Evolutionary conservation across 2,113 vertebrate genomes (phyloP).

Genomic region (Panthera tigris): DNA sequence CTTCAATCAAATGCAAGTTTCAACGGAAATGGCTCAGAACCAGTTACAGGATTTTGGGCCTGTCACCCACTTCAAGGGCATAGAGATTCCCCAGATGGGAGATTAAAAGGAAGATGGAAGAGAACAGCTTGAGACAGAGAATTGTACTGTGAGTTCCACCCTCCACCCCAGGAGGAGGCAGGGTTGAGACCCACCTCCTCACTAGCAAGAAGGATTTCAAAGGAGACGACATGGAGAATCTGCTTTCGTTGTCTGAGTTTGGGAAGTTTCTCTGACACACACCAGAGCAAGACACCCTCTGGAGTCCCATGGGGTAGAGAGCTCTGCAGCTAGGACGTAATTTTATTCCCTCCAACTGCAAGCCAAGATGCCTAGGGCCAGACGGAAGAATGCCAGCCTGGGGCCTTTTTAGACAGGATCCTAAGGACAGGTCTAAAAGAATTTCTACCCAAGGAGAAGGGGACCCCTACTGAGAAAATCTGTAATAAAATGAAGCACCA

Average conservation of each 20-base stretch:
- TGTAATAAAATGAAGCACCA: not conserved
- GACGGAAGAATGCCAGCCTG: accelerated
- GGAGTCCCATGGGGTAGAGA: not conserved
- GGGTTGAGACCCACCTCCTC: not conserved
- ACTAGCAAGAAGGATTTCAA: not conserved
- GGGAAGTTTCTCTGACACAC: not conserved
- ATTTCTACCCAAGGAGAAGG: not conserved
- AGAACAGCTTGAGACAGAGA: not conserved
- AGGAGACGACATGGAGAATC: not conserved
- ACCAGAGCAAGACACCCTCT: not conserved
- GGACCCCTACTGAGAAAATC: not conserved
- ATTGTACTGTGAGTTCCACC: not conserved
- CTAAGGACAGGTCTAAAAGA: not conserved
- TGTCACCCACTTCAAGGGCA: not conserved
- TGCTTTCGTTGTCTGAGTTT: not conserved
- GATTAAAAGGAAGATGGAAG: not conserved
- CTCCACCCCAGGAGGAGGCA: accelerated
- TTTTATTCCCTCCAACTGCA: not conserved
- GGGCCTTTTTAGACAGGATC: not conserved
- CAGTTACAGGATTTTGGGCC: not conserved
- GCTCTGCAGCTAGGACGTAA: not conserved
- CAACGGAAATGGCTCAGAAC: not conserved
- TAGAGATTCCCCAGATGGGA: not conserved
- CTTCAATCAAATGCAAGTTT: not conserved
- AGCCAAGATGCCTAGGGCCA: too few relatives aligned